Conservation (phyloP, 2,113 vertebrate genomes). For the Tauraco erythrolophus region DNA sequence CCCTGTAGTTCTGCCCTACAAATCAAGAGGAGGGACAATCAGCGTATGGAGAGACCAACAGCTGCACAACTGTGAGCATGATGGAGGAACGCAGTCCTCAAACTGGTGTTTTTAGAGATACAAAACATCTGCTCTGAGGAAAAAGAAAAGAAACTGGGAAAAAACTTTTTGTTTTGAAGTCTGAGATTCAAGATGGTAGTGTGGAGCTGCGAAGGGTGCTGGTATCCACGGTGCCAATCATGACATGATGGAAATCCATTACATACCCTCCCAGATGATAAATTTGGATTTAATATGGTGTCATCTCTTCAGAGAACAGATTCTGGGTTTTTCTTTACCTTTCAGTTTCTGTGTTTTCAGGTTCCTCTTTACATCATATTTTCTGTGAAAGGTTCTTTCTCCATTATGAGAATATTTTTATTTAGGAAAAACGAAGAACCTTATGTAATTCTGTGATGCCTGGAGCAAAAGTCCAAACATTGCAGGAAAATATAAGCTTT, state of each 20-base stretch:
- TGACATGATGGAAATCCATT: not conserved
- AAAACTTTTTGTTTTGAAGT: not conserved
- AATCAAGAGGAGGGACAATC: not conserved
- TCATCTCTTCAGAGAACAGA: not conserved
- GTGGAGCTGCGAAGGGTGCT: not conserved
- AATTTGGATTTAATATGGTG: not conserved
- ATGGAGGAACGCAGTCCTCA: not conserved
- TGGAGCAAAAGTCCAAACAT: constrained; percentile 2
- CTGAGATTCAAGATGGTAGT: not conserved
- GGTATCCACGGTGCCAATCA: not conserved
- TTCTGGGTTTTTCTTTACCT: not conserved
- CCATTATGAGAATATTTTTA: not conserved
- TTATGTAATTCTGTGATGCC: not conserved
- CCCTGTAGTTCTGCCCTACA: not conserved
- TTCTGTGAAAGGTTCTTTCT: not conserved
- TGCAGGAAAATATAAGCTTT: not conserved
- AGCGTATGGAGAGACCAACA: not conserved
- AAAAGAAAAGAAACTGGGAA: not conserved
- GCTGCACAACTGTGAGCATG: no score
- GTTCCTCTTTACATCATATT: not conserved
- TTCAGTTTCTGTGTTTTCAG: not conserved
- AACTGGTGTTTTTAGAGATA: not conserved
- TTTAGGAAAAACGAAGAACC: not conserved
- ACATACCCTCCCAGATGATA: not conserved
- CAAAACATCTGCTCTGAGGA: not conserved